Base-by-base conservation (phyloP, 2,888 invertebrate genomes). In the Caenorhabditis becei region DNA sequence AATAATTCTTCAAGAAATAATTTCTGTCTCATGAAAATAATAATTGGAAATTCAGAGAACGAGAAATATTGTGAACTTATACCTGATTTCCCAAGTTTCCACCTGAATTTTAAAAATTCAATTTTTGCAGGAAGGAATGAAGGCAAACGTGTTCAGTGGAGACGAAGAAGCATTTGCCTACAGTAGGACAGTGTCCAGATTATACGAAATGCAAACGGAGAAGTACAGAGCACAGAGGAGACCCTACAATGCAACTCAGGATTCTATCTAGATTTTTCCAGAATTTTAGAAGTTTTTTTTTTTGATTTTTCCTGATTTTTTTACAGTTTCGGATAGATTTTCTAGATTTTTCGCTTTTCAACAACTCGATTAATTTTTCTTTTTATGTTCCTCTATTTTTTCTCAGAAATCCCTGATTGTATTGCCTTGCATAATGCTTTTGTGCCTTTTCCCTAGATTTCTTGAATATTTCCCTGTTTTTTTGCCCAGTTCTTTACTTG, bases 121-220 rank as follows among this genome's bases (percentile, higher is more conserved):
- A n/a, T n/a, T n/a, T n/a, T n/a, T n/a, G n/a, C 67, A 95, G 95
- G 94, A 94, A 70, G 94, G 94, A 89, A 94, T 95, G 23, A 94
- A 94, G 83, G 95, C 96, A 3, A 96, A 95, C 89, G 95, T 99
- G 87, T 98, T 99, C 90, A 97, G 97, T 0, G 98, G 98, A 0
- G 96, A 96, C 92, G 99, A 99, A 92, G 99, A 99, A 93, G 93
- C 96, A 89, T 99, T 99, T 92, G 98, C 99, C 0, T 97, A 95
- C 91, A 96, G 97, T 89, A 93, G 99, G 72, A 97, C 97, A 24
- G 92, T 97, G 28, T 98, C 98, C 0, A 93, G 99, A 83, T 93
- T 99, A 41, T 94, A 95, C 85, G 97, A 99, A 93, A 99, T 99
- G 98, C 96, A 97, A 92, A 95, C 95, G 0, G 94, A 94, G 69